Percentiles rank a stretch among this genome's conserved stretches.
These are phyloP conservation scores for Oithona nana DNA, from an alignment of 2,888 invertebrate genomes.

Conservation along the genomic window DNA sequence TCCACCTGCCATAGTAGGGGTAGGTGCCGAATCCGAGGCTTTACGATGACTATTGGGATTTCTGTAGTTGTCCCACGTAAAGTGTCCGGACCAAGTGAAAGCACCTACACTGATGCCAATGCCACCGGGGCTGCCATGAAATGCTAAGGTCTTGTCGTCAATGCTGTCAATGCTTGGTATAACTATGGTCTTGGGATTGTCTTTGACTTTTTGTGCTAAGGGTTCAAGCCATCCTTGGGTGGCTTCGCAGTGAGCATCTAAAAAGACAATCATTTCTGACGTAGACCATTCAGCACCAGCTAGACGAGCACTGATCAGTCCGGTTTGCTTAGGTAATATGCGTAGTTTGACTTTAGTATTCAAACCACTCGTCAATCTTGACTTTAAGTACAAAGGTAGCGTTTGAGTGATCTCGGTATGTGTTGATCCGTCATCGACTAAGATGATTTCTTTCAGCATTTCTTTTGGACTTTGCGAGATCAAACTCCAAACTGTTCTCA, in stretches of 20 bases:
- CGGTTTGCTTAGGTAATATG: constrained; percentile 36
- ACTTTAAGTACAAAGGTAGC: constrained; percentile 6
- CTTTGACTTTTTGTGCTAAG: constrained; percentile 39
- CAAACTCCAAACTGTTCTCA: constrained; percentile 72
- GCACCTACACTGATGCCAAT: constrained; percentile 48
- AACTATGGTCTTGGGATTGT: background rate
- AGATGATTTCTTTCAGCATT: constrained; percentile 55
- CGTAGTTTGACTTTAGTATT: constrained; percentile 37
- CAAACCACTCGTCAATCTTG: background rate
- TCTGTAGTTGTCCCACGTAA: constrained; percentile 47
- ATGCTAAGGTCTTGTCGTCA: constrained; percentile 36
- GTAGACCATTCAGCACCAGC: constrained; percentile 63
- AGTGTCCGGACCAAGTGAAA: constrained; percentile 74
- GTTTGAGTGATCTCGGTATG: background rate
- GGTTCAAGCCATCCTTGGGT: constrained; percentile 53
- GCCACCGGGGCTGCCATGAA: background rate
- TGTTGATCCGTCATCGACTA: constrained; percentile 37
- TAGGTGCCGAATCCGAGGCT: constrained; percentile 3
- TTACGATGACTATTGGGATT: background rate
- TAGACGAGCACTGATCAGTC: constrained; percentile 71
- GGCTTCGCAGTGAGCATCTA: constrained; percentile 81
- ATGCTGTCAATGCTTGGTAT: constrained; percentile 4
- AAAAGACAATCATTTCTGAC: constrained; percentile 62
- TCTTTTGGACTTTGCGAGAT: constrained; percentile 48
- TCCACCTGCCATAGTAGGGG: constrained; percentile 98